Evolutionary conservation across 2,797 vertebrate species (phyloP).

Genomic region (Podargus strigoides): DNA sequence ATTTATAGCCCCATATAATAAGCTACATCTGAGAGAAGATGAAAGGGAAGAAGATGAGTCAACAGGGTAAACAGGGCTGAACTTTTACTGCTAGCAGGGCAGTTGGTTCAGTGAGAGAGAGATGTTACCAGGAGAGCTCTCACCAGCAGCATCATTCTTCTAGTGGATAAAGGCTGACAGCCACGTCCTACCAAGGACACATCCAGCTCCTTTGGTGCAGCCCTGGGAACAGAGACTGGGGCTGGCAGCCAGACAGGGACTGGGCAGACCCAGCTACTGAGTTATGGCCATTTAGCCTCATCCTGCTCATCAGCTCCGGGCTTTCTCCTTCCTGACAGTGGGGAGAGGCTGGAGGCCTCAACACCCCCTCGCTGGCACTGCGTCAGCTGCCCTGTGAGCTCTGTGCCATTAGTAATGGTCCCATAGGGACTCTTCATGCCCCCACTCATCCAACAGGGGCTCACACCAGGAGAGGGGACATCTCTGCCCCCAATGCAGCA

Average conservation of each 20-base stretch:
- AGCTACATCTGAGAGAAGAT: conserved; percentile 13
- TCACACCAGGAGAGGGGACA: background rate
- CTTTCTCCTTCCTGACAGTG: background rate
- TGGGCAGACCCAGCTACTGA: background rate
- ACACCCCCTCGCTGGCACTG: background rate
- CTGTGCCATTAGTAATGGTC: background rate
- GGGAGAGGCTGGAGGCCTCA: background rate
- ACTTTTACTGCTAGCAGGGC: background rate
- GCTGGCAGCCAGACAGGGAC: background rate
- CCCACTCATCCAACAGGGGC: background rate
- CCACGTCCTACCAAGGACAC: background rate
- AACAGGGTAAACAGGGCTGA: background rate
- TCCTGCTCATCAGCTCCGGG: background rate
- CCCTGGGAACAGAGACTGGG: background rate
- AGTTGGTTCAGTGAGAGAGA: background rate
- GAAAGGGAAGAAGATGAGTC: conserved; percentile 14
- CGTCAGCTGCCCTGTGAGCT: background rate
- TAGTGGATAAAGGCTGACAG: background rate
- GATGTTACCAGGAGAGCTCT: background rate
- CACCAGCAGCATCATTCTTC: background rate
- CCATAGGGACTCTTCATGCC: background rate
- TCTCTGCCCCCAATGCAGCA: background rate
- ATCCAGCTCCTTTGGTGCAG: rapidly evolving
- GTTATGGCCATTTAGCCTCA: background rate
- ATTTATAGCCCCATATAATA: conserved; percentile 31